These are phyloP conservation scores for Ichneumon xanthorius DNA, from an alignment of 2,888 invertebrate species.

Conservation along the genomic window DNA sequence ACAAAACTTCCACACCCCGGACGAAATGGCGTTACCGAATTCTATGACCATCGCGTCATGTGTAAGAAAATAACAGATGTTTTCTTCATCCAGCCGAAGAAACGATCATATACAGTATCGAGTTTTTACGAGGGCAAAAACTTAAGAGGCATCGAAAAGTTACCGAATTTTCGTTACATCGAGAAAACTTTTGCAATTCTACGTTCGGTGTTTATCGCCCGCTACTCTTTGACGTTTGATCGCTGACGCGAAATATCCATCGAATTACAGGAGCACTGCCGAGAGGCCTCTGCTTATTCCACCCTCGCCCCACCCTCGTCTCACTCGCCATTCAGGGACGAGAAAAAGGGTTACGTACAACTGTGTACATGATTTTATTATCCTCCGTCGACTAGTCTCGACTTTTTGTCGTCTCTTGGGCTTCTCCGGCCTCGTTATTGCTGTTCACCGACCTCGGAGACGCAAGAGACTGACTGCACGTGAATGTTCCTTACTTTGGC, in stretches of 20 bases:
- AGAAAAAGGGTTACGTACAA: conserved; percentile 16
- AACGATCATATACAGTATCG: background rate
- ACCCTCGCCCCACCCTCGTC: background rate
- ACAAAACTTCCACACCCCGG: background rate
- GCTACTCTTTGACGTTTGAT: background rate
- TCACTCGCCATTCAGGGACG: background rate
- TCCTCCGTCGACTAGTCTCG: background rate
- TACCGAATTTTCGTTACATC: too few relatives aligned
- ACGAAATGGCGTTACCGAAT: background rate
- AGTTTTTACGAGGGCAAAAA: background rate
- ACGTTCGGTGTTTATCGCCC: background rate
- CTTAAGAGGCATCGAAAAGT: too few relatives aligned
- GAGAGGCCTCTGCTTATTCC: background rate
- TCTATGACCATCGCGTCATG: too few relatives aligned
- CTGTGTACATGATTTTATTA: conserved; percentile 17
- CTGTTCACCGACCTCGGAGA: conserved; percentile 11
- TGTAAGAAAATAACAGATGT: background rate
- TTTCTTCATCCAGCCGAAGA: background rate
- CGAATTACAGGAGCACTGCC: background rate
- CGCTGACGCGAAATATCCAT: background rate
- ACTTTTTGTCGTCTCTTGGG: conserved; percentile 12
- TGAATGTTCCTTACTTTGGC: conserved; percentile 22
- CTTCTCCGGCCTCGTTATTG: conserved; percentile 11
- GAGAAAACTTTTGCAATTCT: background rate
- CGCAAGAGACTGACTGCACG: conserved; percentile 18